phyloP scores from a whole-genome alignment of 2,113 vertebrate species.

The Chionis minor region DNA sequence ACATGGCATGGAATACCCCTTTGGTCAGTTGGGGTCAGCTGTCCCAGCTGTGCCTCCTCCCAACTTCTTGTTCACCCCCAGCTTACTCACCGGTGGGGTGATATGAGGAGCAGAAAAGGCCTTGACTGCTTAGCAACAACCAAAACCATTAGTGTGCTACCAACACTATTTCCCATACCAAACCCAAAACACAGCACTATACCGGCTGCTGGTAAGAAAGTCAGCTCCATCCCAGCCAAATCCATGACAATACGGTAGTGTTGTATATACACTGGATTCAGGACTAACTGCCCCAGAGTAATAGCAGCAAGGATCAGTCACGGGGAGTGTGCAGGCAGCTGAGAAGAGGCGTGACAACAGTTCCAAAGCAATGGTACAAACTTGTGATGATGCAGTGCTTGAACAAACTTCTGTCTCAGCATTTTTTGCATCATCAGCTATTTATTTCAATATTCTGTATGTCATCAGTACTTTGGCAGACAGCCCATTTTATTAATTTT shows the following conservation, averaged over 20 bases:
- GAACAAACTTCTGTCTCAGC: not conserved
- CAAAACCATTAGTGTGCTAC: not conserved
- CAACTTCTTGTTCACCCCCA: too few relatives aligned
- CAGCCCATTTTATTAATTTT: constrained; percentile 41
- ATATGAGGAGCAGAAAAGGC: not conserved
- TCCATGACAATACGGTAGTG: too few relatives aligned
- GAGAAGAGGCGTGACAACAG: not conserved
- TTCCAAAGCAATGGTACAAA: not conserved
- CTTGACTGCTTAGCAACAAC: not conserved
- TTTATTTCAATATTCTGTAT: constrained; percentile 57
- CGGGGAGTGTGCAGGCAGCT: not conserved
- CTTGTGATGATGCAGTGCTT: not conserved
- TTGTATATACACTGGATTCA: not conserved
- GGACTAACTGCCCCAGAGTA: not conserved
- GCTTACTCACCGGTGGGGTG: not conserved
- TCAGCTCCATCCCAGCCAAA: not conserved
- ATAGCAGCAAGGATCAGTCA: not conserved
- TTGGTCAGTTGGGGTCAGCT: not conserved
- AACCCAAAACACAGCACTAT: not conserved
- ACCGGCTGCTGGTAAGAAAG: not conserved
- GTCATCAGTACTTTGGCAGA: constrained; percentile 22
- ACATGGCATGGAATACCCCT: not conserved
- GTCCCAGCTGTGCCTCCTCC: not conserved
- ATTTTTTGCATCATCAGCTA: constrained; percentile 27
- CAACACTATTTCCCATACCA: not conserved